Base-by-base conservation (phyloP, 2,888 invertebrate species). In the Diabrotica balteata region DNA sequence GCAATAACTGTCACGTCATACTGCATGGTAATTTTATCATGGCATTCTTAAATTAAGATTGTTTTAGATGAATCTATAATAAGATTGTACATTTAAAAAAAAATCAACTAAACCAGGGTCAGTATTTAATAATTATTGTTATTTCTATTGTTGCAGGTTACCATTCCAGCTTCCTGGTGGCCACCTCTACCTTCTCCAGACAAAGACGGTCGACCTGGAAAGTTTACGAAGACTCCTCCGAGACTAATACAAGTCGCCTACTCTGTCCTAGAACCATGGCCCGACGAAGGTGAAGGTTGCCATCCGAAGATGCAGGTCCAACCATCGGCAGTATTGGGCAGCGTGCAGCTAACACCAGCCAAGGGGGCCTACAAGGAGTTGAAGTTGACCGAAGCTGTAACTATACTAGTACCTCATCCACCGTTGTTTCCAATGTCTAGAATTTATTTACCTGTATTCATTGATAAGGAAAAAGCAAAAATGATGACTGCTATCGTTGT, bases 101-200 rank as follows among this genome's bases (percentile, higher is more conserved):
- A 32, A 32, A 32, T 5, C 32, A 32, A 32, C 32, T 32, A 32
- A 32, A 32, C 5, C 2, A 32, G 32, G 5, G 5, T 17, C 17
- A 32, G 32, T 32, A 32, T 32, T 32, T 4, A 32, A 32, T 2
- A 4, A 32, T 32, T 1, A 32, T 32, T 32, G 32, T 32, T 32
- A 32, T 2, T 32, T 47, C 51, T 59, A 45, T 43, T 51, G 22
- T 47, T 53, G 10, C 66, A 71, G 71, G 86, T 95, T 66, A 92
- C 94, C 1, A 89, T 97, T 49, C 97, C 97, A 0, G 91, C 94
- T 8, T 90, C 91, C 63, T 97, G 97, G 97, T 97, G 97, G 96
- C 90, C 91, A 22, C 90, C 93, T 0, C 81, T 91, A 66, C 90
- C 90, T 6, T 86, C 89, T 1, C 89, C 89, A 0, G 88, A 88